phyloP scores from a whole-genome alignment of 2,797 vertebrate species.

The Crax fasciolata region DNA sequence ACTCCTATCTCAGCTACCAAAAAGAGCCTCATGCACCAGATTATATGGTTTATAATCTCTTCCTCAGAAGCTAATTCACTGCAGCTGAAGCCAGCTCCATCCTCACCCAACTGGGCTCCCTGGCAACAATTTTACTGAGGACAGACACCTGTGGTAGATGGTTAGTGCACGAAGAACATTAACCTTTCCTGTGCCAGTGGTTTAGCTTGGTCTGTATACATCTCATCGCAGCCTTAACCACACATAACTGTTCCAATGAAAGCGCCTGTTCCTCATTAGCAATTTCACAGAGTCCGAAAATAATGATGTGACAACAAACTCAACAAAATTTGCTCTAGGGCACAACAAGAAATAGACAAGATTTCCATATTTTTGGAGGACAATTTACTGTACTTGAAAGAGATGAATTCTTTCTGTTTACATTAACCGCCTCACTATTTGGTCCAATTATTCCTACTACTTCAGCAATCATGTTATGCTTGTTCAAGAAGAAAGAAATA shows the following conservation, averaged over 20 bases:
- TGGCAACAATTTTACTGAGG: neutral
- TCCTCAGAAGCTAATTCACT: neutral
- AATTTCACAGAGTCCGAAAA: constrained; percentile 74
- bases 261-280: constrained; percentile 71
- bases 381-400: constrained; percentile 82
- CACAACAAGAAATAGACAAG: constrained; percentile 84
- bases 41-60: neutral
- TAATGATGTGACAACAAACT: constrained; percentile 82
- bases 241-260: neutral
- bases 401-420: constrained; percentile 84
- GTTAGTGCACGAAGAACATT: neutral
- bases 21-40: fast-evolving
- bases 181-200: neutral
- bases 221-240: neutral
- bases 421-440: constrained; percentile 85
- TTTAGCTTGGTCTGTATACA: fast-evolving
- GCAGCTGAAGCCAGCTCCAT: constrained; percentile 32
- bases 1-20: neutral
- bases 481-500: constrained; percentile 88
- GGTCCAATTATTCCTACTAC: constrained; percentile 85
- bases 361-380: constrained; percentile 79
- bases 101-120: neutral
- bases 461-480: constrained; percentile 87
- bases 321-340: constrained; percentile 83
- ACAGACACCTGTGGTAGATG: constrained; percentile 15